Conservation (phyloP, 2,888 invertebrate species). For the Leucozona laternaria region DNA sequence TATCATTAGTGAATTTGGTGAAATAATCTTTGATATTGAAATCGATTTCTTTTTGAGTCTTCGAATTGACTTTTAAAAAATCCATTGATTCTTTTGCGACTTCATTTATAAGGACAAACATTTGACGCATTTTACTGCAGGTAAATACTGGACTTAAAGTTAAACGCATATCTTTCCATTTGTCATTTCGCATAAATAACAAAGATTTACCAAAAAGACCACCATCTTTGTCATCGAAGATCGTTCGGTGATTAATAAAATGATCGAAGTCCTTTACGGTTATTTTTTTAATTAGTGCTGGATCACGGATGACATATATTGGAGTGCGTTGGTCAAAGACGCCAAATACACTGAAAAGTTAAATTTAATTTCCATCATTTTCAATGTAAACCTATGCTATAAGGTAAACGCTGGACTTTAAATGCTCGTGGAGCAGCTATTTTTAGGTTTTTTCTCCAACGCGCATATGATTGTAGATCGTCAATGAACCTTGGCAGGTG, state of each 20-base stretch:
- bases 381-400: background rate
- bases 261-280: constrained; percentile 86
- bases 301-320: constrained; percentile 84
- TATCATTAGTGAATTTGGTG: constrained; percentile 82
- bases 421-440: too few relatives aligned
- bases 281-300: constrained; percentile 85
- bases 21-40: constrained; percentile 83
- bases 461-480: too few relatives aligned
- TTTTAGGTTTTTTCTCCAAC: too few relatives aligned
- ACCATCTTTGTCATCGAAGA: constrained; percentile 82
- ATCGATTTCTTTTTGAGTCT: constrained; percentile 73
- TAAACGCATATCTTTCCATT: constrained; percentile 83
- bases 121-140: constrained; percentile 84
- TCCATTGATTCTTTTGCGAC: constrained; percentile 77
- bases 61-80: constrained; percentile 71
- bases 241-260: constrained; percentile 84
- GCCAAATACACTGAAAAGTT: constrained; percentile 83
- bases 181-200: constrained; percentile 82
- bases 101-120: constrained; percentile 81
- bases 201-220: constrained; percentile 84
- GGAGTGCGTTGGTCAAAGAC: constrained; percentile 83
- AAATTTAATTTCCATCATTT: background rate
- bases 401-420: too few relatives aligned
- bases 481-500: too few relatives aligned
- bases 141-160: constrained; percentile 83